Percentiles rank a stretch among this genome's conserved stretches.
Evolutionary conservation across 2,113 vertebrate species (phyloP).

Genomic region (Ceratotherium simum): DNA sequence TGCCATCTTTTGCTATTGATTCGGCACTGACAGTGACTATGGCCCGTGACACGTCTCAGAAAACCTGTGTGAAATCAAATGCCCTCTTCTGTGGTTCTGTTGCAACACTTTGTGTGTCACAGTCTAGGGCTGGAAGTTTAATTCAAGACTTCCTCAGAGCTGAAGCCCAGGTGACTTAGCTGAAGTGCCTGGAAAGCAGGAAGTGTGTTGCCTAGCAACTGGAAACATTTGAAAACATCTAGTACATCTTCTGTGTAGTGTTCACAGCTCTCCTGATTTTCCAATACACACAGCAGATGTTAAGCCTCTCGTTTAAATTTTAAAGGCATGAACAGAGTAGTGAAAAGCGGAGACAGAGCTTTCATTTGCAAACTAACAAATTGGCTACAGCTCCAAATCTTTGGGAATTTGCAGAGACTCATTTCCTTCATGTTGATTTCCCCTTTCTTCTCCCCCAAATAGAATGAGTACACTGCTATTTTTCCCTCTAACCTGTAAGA

Average conservation of each 20-base stretch:
- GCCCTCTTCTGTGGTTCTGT: background rate
- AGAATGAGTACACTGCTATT: conserved; percentile 9
- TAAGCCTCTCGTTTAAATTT: conserved; percentile 73
- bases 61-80: conserved; percentile 11
- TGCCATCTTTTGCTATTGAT: conserved; percentile 18
- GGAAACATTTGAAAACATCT: conserved; percentile 78
- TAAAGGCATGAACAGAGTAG: conserved; percentile 59
- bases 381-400: conserved; percentile 50
- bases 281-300: conserved; percentile 69
- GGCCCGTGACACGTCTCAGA: background rate
- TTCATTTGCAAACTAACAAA: conserved; percentile 74
- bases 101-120: background rate
- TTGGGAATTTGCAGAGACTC: conserved; percentile 54
- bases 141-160: conserved; percentile 42
- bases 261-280: conserved; percentile 75
- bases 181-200: conserved; percentile 49
- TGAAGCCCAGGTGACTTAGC: conserved; percentile 77
- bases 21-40: background rate
- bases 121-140: conserved; percentile 31
- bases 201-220: conserved; percentile 83
- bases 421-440: conserved; percentile 63
- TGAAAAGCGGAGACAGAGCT: conserved; percentile 57
- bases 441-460: background rate
- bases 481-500: conserved; percentile 59
- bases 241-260: conserved; percentile 69